Evolutionary conservation across 2,797 vertebrate genomes (phyloP), one percentile per base, ranked within the genome.

Genomic region (Caiman crocodilus): DNA sequence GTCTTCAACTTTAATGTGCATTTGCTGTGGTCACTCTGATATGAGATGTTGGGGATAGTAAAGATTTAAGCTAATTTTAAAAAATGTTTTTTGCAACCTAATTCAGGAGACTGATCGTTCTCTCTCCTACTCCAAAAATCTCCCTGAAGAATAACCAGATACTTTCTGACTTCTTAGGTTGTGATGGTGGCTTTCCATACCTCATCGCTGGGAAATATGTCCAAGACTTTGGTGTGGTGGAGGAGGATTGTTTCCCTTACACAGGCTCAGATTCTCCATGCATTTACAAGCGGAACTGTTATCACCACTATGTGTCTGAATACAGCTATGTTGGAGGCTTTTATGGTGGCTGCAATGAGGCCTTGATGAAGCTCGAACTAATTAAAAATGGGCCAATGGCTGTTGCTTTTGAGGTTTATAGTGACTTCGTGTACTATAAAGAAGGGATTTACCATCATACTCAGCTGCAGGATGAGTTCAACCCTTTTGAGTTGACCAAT

Each of bases 371-470:
- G 96, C 89, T 98, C 1, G 99, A 99, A 65, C 98, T 99, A 89
- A 98, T 99, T n/a, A 95, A 96, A 10, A 97, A 97, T 1, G 99
- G 99, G 15, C 99, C 99, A 1, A 79, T 99, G 97, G 97, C 97
- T 0, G 98, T 99, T 58, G 98, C 99, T 28, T 98, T 99, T 21
- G 98, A 99, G 96, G 99, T 99, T 67, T 99, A 99, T 58, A 69
- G 95, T 6, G 99, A 99, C 96, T 99, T 99, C 96, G 95, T 99
- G 94, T 21, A 96, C 93, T 99, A 99, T 89, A 95, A 79, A 25
- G 96, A 96, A n/a, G 99, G 99, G 2, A 98, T 99, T 97, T 99
- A 99, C 95, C 99, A 99, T 96, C 99, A 99, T 98, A 99, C 99
- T 0, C 98, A 98, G 28, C 97, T 99, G 28, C 85, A 35, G 16